A percentile compares a stretch with the other conserved stretches of the same genome.
Evolutionary conservation across 2,888 invertebrate genomes (phyloP).

Genomic region (Orthonevra nobilis): DNA sequence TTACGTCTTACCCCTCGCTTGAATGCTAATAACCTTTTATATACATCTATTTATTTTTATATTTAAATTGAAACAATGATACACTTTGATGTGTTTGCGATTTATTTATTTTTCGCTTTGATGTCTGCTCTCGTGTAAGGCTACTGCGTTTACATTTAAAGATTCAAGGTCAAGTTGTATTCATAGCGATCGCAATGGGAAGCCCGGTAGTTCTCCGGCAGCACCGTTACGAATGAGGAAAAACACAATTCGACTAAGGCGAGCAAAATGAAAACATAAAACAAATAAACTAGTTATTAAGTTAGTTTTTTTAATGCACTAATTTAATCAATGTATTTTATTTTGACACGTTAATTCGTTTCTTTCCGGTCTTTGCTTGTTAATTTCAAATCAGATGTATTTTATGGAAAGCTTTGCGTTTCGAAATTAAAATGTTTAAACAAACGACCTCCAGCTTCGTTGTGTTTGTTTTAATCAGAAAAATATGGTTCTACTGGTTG

Average conservation of each 20-base stretch:
- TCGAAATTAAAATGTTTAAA: no score
- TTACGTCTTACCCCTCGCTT: neutral
- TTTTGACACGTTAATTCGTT: neutral
- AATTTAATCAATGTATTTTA: conserved; percentile 9
- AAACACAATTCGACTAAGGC: neutral
- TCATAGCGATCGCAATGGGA: conserved; percentile 27
- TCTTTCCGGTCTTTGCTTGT: no score
- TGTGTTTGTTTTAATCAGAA: no score
- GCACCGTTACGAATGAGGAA: conserved; percentile 10
- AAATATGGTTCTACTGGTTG: no score
- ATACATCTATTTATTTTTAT: conserved; percentile 17
- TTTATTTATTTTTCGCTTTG: conserved; percentile 16
- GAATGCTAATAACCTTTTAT: conserved; percentile 60
- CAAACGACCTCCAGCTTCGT: no score
- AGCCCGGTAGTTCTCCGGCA: conserved; percentile 21
- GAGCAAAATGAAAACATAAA: conserved; percentile 3
- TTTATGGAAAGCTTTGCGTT: no score
- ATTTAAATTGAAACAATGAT: neutral
- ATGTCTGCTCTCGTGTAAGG: neutral
- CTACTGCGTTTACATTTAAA: neutral
- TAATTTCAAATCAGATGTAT: no score
- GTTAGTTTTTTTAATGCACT: conserved; percentile 17
- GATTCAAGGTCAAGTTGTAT: conserved; percentile 25
- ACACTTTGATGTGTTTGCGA: neutral
- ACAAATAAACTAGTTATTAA: conserved; percentile 11